Evolutionary conservation across 1,140 invertebrate species (phyloP).

Genomic region (Lerema accius): DNA sequence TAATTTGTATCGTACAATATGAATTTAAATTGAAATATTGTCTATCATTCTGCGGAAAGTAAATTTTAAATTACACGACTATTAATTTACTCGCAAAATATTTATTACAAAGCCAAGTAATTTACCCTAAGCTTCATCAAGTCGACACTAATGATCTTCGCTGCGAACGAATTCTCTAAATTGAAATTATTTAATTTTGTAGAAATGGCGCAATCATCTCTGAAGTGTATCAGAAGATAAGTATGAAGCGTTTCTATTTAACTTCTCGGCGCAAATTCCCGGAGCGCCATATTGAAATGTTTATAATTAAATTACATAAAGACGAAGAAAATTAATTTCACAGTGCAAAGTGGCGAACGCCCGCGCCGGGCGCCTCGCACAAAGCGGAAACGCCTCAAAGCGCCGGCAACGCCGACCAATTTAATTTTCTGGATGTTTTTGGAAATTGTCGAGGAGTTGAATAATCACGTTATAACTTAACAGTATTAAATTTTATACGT

Average conservation of each 20-base stretch:
- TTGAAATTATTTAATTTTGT: conserved; percentile 65
- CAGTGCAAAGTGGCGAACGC: conserved; percentile 72
- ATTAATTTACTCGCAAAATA: conserved; percentile 6
- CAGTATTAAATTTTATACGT: conserved; percentile 83
- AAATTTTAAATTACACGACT: not conserved
- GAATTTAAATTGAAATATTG: not conserved
- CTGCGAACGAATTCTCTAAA: conserved; percentile 31
- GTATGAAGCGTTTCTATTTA: conserved; percentile 82
- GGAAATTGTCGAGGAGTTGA: conserved; percentile 78
- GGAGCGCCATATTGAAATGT: conserved; percentile 81
- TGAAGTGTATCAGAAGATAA: conserved; percentile 80
- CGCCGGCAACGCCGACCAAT: conserved; percentile 67
- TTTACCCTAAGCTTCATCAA: conserved; percentile 15
- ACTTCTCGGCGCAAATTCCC: conserved; percentile 77
- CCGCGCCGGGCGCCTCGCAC: conserved; percentile 48
- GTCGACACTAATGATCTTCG: conserved; percentile 12
- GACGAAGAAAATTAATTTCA: conserved; percentile 83
- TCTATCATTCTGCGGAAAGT: not conserved
- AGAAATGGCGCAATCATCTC: conserved; percentile 73
- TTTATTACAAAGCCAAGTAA: conserved; percentile 14
- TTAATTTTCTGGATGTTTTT: conserved; percentile 80
- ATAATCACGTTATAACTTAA: conserved; percentile 82
- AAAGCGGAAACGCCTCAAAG: conserved; percentile 74
- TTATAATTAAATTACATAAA: conserved; percentile 83
- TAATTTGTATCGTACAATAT: conserved; percentile 3